phyloP scores from a whole-genome alignment of 2,797 vertebrate species.

The Parauchenoglanis ngamensis region DNA sequence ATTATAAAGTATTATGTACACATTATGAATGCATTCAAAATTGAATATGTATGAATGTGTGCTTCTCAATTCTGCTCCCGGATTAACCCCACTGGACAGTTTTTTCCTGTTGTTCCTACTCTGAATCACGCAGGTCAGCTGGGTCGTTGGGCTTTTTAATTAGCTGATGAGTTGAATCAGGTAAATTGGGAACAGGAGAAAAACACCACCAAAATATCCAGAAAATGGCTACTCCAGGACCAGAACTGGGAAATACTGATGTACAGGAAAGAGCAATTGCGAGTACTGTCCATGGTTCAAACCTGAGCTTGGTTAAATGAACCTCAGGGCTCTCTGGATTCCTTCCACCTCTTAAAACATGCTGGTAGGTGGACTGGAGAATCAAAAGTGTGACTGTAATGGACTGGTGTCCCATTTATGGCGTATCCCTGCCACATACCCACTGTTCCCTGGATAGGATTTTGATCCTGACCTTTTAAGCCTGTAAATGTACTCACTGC shows the following conservation, averaged over 20 bases:
- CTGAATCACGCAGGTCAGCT: not conserved
- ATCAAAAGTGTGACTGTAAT: not conserved
- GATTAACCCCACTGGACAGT: not conserved
- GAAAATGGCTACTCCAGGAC: not conserved
- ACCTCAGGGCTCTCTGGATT: not conserved
- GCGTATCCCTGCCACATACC: not conserved
- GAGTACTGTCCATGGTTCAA: not conserved
- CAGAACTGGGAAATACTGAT: constrained; percentile 7
- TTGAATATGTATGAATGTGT: not conserved
- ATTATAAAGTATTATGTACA: not conserved
- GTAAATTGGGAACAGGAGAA: not conserved
- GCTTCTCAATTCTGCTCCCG: not conserved
- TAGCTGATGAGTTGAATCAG: not conserved
- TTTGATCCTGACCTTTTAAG: not conserved
- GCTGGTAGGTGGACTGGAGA: not conserved
- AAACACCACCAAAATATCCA: not conserved
- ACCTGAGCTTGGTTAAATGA: not conserved
- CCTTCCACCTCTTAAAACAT: not conserved
- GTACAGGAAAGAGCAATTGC: not conserved
- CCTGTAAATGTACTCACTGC: not conserved
- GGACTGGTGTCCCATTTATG: not conserved
- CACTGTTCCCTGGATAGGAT: not conserved
- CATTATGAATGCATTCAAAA: not conserved
- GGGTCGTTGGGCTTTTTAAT: not conserved
- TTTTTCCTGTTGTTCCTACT: not conserved